Evolutionary conservation across 2,888 invertebrate genomes (phyloP), one percentile per base, ranked within the genome.

Genomic region (Craniophora ligustri): DNA sequence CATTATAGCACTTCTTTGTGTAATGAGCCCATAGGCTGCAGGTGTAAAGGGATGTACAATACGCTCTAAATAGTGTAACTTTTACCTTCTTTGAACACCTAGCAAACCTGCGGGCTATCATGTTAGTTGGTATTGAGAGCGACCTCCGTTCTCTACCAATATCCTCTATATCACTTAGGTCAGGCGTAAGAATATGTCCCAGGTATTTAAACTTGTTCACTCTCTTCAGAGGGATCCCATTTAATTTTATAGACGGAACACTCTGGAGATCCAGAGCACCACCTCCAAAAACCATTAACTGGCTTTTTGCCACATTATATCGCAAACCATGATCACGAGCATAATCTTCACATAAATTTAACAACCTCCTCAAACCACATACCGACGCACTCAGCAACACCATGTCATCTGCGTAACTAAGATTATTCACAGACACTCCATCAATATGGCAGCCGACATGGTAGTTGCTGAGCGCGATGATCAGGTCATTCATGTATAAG

Each of bases 91-190:
- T 21, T 10, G 31, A 41, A 14, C 31, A 41, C 8, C 41, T 8
- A 10, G 31, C 31, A 41, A 41, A 41, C 21, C 42, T 32, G 42
- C 42, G 42, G 2, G 42, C 32, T 14, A 42, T 13, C 42, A 42
- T 45, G 26, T 45, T 45, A 7, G 44, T 35, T 26, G 18, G n/a
- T 13, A 45, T 15, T 11, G 44, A 23, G 13, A 45, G 26, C 16
- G 35, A 15, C 32, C 42, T 42, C 42, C 42, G 32, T n/a, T 42
- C 41, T 18, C 42, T 21, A 7, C 23, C 42, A 3, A 44, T n/a
- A 14, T 44, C 44, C 5, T 14, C 44, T 11, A 34, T 15, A 5
- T 44, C 44, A 2, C 10, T 18, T 0, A 35, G 35, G 10, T 35
- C 35, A 26, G 26, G 16, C 5, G 26, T 35, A 6, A 45, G 8